phyloP scores from a whole-genome alignment of 2,888 invertebrate genomes.

The Sisyra nigra region DNA sequence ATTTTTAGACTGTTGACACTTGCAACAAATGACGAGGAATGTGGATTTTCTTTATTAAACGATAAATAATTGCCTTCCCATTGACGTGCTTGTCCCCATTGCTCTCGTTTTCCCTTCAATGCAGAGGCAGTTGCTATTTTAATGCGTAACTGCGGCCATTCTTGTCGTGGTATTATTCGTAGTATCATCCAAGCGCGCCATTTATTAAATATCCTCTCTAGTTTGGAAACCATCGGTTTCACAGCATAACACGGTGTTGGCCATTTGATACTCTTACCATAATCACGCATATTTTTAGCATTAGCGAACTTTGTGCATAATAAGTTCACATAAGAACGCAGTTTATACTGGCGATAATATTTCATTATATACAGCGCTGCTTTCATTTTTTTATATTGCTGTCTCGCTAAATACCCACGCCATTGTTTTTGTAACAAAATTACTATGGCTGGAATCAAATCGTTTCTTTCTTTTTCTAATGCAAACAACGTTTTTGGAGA shows the following conservation, averaged over 20 bases:
- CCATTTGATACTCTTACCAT: slow-evolving; percentile 68
- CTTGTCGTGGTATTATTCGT: slow-evolving; percentile 57
- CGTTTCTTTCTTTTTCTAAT: slow-evolving; percentile 73
- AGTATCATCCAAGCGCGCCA: slow-evolving; percentile 85
- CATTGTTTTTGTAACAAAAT: slow-evolving; percentile 90
- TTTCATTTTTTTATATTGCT: slow-evolving; percentile 66
- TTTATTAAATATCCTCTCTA: slow-evolving; percentile 48
- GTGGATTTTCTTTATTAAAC: slow-evolving; percentile 47
- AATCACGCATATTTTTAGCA: slow-evolving; percentile 51
- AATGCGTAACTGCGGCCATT: slow-evolving; percentile 76
- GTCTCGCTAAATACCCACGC: slow-evolving; percentile 52
- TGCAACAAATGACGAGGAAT: slow-evolving; percentile 44
- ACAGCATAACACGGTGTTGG: slow-evolving; percentile 60
- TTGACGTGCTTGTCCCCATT: slow-evolving; percentile 61
- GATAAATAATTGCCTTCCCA: slow-evolving; percentile 79
- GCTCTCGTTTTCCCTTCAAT: slow-evolving; percentile 43
- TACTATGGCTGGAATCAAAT: slow-evolving; percentile 80
- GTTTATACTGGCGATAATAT: slow-evolving; percentile 65
- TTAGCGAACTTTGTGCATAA: slow-evolving; percentile 45
- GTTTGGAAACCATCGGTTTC: slow-evolving; percentile 38
- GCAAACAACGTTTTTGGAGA: slow-evolving; percentile 83
- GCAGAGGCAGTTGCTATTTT: slow-evolving; percentile 65
- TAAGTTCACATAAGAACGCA: slow-evolving; percentile 50
- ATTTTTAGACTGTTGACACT: slow-evolving; percentile 52
- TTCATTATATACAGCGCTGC: slow-evolving; percentile 71